These are phyloP conservation scores for Neolamprologus falcicula DNA, from an alignment of 2,113 vertebrate genomes.

Conservation along the genomic window DNA sequence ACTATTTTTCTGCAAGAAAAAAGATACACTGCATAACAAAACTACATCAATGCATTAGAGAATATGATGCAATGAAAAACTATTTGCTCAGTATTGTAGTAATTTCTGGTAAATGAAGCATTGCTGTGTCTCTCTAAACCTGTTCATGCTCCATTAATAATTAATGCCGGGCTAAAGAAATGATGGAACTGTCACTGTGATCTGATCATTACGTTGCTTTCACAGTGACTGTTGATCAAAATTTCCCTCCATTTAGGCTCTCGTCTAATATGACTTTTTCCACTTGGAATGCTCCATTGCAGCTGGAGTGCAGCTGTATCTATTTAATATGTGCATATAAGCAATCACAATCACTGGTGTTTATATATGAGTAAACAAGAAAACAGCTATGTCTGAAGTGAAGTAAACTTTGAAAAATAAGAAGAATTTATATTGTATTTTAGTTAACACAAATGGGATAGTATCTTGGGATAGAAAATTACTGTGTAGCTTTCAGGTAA, in stretches of 20 bases:
- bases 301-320: not conserved
- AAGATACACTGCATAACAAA: not conserved
- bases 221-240: not conserved
- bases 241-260: not conserved
- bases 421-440: not conserved
- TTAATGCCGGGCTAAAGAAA: conserved; percentile 33
- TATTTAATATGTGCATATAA: not conserved
- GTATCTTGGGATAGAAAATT: not conserved
- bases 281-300: not conserved
- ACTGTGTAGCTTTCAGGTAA: conserved; percentile 17
- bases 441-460: not conserved
- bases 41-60: not conserved
- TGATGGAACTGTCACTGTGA: conserved; percentile 19
- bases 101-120: conserved; percentile 25
- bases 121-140: not conserved
- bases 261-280: not conserved
- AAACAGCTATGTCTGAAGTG: not conserved
- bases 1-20: not conserved
- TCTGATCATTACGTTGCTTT: conserved; percentile 5
- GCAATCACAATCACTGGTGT: not conserved
- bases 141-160: conserved; percentile 21
- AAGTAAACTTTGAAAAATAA: not conserved
- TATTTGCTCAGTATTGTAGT: not conserved
- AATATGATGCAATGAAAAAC: not conserved
- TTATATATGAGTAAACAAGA: not conserved